A percentile compares a stretch with the other conserved stretches of the same genome.
phyloP scores from a whole-genome alignment of 30 jellyfish, hydroid and myxozoan genomes.

The Pseudorhiza aurosa region DNA sequence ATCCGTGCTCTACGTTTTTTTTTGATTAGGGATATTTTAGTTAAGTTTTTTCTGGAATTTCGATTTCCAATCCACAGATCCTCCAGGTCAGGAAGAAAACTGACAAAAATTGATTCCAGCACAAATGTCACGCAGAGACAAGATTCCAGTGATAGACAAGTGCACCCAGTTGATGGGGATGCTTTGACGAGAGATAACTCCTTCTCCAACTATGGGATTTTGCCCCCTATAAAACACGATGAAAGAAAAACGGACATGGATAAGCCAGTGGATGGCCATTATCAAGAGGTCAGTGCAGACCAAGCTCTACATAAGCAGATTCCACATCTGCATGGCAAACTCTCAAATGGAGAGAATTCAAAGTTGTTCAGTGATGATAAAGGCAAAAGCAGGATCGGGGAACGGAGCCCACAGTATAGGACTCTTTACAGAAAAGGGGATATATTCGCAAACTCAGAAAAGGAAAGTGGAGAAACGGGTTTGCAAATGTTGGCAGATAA shows the following conservation, averaged over 20 bases:
- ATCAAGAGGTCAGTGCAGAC: not conserved
- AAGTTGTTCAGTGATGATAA: not conserved
- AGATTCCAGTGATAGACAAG: no score
- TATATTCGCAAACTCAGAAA: slow-evolving; percentile 1
- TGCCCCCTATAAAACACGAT: slow-evolving; percentile 35
- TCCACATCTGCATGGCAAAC: not conserved
- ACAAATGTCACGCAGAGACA: no score
- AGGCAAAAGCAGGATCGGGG: not conserved
- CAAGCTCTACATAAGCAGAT: not conserved
- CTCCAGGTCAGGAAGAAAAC: slow-evolving; percentile 9
- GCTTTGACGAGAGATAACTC: slow-evolving; percentile 12
- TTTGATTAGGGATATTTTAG: no score
- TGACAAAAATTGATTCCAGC: not conserved
- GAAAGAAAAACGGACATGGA: not conserved
- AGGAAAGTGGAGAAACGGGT: not conserved
- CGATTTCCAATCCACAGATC: slow-evolving; percentile 1
- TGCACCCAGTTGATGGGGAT: slow-evolving; percentile 6
- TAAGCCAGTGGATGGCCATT: not conserved
- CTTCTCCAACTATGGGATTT: slow-evolving; percentile 20
- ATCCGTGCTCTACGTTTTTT: no score
- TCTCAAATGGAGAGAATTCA: not conserved
- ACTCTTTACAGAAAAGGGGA: slow-evolving; percentile 56
- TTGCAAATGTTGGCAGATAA: not conserved
- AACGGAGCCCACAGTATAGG: not conserved
- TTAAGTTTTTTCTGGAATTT: no score